Percentiles rank a stretch among this genome's conserved stretches.
phyloP scores from a whole-genome alignment of 2,113 vertebrate genomes.

The Rousettus leschenaultii region DNA sequence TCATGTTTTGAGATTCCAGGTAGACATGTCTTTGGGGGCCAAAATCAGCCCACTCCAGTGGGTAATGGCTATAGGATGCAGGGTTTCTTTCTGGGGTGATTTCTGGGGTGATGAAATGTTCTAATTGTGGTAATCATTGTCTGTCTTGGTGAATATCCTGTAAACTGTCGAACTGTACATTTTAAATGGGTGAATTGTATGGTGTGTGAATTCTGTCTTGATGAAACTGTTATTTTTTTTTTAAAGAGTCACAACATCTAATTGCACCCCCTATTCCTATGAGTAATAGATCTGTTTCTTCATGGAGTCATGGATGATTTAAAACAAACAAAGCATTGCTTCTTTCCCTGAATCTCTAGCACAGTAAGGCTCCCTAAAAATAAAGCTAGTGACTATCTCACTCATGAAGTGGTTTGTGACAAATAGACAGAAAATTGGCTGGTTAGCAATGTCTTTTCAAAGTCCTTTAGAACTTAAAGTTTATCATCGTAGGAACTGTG shows the following conservation, averaged over 20 bases:
- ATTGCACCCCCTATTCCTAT: background rate
- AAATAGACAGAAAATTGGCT: background rate
- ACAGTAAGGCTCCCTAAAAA: background rate
- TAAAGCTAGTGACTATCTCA: background rate
- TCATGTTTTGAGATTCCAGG: background rate
- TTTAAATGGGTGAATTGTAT: background rate
- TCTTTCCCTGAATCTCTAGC: background rate
- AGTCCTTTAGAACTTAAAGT: background rate
- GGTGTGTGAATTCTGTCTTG: background rate
- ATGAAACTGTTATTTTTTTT: background rate
- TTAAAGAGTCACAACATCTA: background rate
- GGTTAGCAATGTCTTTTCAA: background rate
- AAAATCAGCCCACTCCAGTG: background rate
- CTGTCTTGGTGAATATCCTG: background rate
- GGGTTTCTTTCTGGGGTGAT: background rate
- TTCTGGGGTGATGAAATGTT: background rate
- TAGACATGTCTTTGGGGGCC: background rate
- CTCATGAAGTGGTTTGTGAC: background rate
- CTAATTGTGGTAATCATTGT: background rate
- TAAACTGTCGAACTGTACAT: background rate
- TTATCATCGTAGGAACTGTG: background rate
- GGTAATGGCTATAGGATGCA: background rate
- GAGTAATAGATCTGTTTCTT: background rate
- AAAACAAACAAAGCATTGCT: background rate
- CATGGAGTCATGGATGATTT: background rate